Percentiles rank a stretch among this genome's conserved stretches.
Evolutionary conservation across 1,140 invertebrate species (phyloP).

Genomic region (Coenobita brevimanus): DNA sequence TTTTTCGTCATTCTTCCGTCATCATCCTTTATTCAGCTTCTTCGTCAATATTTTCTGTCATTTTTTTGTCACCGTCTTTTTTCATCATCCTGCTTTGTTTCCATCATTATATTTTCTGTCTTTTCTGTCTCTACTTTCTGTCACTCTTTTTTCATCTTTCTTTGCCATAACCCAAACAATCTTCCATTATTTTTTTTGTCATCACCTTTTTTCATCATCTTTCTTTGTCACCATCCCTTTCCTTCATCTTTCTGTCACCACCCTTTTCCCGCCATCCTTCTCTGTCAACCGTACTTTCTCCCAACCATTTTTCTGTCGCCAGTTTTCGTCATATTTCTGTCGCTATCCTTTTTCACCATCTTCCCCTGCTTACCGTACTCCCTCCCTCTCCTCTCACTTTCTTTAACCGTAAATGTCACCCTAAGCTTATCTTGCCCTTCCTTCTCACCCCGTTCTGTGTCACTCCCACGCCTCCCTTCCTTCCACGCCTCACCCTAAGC

Average conservation of each 20-base stretch:
- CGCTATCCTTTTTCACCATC: neutral
- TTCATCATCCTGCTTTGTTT: neutral
- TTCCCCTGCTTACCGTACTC: neutral
- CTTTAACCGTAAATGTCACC: neutral
- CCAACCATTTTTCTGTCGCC: neutral
- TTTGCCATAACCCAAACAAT: no score
- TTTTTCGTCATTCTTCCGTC: no score
- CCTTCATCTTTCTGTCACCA: neutral
- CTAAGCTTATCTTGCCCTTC: neutral
- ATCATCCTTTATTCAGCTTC: neutral
- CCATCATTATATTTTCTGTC: neutral
- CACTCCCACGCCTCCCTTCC: neutral
- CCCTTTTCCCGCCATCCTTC: neutral
- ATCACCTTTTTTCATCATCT: no score
- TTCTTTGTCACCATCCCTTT: no score
- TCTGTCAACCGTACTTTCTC: neutral
- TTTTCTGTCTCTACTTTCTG: neutral
- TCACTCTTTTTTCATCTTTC: no score
- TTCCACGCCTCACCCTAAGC: no score
- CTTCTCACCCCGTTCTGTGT: neutral
- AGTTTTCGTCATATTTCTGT: no score
- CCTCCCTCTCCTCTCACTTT: neutral
- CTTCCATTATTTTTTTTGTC: no score
- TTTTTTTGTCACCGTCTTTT: no score
- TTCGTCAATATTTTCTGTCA: no score